Evolutionary conservation across 2,113 vertebrate species (phyloP), one percentile per base, ranked within the genome.

Genomic region (Rousettus leschenaultii): DNA sequence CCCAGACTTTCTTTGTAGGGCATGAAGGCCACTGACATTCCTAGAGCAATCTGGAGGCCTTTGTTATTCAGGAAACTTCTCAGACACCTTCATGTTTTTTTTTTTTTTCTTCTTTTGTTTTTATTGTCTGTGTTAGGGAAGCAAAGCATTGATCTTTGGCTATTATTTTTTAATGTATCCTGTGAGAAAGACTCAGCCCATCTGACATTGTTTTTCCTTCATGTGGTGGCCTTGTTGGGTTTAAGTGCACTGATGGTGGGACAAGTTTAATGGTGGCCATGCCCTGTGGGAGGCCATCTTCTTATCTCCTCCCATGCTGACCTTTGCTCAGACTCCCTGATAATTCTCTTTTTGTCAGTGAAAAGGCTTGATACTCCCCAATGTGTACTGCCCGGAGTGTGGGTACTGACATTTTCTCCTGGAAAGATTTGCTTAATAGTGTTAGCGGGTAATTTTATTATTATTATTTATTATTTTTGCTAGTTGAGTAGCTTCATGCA

Each of bases 51-150:
- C 24, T 68, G 57, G 74, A 83, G 87, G 61, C 22, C 21, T 94
- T 86, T 92, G 55, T 90, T 90, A 14, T 92, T 96, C 94, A 70
- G 93, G 94, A 96, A 95, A 30, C 48, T 59, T 94, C 79, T 95
- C 40, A 90, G 74, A 84, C 55, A 84, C 84, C 30, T 78, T 61
- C 5, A 4, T 26, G 21, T 7, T 7, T 70, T 7, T 7, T n/a
- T n/a, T n/a, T 70, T 84, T 85, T 78, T 75, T 71, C 61, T 91
- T 77, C 84, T 59, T 95, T 92, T 92, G 94, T 71, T 87, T 95
- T 73, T 80, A 74, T 74, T 73, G 73, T 95, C 80, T 90, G 87
- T 86, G 16, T 73, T 82, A 83, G 78, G 93, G 88, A 94, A 96
- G 82, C 74, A 91, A 91, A 93, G 77, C 88, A 95, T 83, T 63